Conservation (phyloP, 2,888 invertebrate species). For the Sinelater perroti region DNA sequence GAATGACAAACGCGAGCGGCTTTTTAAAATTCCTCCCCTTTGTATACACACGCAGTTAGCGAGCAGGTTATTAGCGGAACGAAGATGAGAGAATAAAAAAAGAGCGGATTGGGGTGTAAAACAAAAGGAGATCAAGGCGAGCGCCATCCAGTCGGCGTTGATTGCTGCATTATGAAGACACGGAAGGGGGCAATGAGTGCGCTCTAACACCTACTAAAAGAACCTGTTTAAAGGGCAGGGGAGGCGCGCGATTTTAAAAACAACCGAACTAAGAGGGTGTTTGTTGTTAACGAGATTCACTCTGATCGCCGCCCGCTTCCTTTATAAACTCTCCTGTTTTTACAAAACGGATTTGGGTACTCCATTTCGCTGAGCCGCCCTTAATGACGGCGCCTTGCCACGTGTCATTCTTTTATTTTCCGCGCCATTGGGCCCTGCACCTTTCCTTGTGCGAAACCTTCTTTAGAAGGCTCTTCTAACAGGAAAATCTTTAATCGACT, state of each 20-base stretch:
- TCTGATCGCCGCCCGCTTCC: slow-evolving; percentile 54
- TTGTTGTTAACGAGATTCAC: slow-evolving; percentile 61
- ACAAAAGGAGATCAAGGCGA: slow-evolving; percentile 54
- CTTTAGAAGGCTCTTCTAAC: too few species aligned
- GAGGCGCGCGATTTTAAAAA: slow-evolving; percentile 56
- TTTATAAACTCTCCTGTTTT: slow-evolving; percentile 51
- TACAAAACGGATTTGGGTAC: slow-evolving; percentile 47
- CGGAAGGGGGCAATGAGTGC: slow-evolving; percentile 47
- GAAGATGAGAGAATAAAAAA: slow-evolving; percentile 55
- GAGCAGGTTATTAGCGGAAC: slow-evolving; percentile 55
- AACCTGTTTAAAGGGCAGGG: slow-evolving; percentile 53
- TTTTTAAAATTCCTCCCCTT: slow-evolving; percentile 56
- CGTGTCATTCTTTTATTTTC: slow-evolving; percentile 28
- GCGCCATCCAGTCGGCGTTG: slow-evolving; percentile 54
- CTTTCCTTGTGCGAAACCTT: too few species aligned
- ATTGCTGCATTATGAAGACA: slow-evolving; percentile 56
- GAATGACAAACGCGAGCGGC: slow-evolving; percentile 57
- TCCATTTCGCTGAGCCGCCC: slow-evolving; percentile 43
- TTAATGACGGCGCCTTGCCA: slow-evolving; percentile 40
- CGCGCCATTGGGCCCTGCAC: too few species aligned
- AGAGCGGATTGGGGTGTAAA: slow-evolving; percentile 53
- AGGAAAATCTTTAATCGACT: too few species aligned
- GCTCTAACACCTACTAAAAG: slow-evolving; percentile 56
- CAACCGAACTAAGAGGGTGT: slow-evolving; percentile 59
- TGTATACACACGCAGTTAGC: slow-evolving; percentile 53